phyloP scores from a whole-genome alignment of 2,797 vertebrate genomes.

The Eutrigla gurnardus region DNA sequence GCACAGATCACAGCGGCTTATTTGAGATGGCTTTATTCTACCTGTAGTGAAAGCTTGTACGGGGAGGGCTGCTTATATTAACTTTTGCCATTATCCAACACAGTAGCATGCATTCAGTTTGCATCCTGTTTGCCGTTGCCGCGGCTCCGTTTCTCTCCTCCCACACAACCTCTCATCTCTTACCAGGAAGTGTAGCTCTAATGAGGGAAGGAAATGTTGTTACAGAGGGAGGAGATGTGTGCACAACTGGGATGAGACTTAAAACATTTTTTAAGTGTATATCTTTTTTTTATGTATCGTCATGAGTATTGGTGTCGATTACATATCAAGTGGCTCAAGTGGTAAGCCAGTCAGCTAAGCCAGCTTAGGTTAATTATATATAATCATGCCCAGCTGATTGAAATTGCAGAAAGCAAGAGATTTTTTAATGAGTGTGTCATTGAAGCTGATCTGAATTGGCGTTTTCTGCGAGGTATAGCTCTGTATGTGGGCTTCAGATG shows the following conservation, averaged over 20 bases:
- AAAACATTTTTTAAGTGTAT: no score
- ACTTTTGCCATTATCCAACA: slow-evolving; percentile 19
- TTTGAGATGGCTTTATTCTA: slow-evolving; percentile 48
- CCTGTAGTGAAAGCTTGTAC: slow-evolving; percentile 26
- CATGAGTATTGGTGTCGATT: slow-evolving; percentile 30
- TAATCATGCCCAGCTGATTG: slow-evolving; percentile 47
- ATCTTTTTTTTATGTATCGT: not conserved
- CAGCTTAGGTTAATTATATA: slow-evolving; percentile 19
- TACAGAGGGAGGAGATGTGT: slow-evolving; percentile 30
- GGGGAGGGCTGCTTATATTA: slow-evolving; percentile 5
- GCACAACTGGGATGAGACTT: slow-evolving; percentile 28
- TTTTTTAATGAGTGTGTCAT: slow-evolving; percentile 22
- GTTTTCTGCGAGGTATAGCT: slow-evolving; percentile 9
- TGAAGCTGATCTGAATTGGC: slow-evolving; percentile 20
- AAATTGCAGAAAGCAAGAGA: slow-evolving; percentile 31
- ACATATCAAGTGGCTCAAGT: slow-evolving; percentile 42
- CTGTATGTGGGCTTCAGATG: not conserved
- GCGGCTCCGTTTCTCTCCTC: slow-evolving; percentile 40
- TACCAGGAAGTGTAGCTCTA: slow-evolving; percentile 44
- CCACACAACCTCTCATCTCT: slow-evolving; percentile 49
- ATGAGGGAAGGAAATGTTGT: slow-evolving; percentile 47
- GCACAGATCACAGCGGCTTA: slow-evolving; percentile 49
- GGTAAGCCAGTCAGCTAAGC: not conserved
- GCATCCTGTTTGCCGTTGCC: slow-evolving; percentile 42
- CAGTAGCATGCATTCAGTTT: slow-evolving; percentile 13